Conservation (phyloP, 2,113 vertebrate species). For the Cairina moschata region DNA sequence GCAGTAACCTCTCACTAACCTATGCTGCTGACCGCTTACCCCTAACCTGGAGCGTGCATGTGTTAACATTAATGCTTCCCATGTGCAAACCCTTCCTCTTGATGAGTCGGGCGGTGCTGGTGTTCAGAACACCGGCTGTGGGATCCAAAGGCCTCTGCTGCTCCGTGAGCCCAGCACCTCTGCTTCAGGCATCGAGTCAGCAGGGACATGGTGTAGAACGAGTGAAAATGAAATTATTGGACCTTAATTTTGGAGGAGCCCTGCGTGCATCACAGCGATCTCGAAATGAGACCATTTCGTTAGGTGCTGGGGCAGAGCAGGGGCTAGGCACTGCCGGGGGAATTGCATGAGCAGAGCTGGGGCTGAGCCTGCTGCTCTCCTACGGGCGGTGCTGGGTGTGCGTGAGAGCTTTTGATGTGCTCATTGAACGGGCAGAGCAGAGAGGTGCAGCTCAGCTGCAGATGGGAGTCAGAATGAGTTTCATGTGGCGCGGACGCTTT, state of each 20-base stretch:
- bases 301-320: neutral
- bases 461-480: neutral
- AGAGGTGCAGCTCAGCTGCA: neutral
- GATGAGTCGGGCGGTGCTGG: neutral
- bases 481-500: neutral
- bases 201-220: neutral
- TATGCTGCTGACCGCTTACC: neutral
- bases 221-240: neutral
- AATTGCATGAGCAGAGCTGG: neutral
- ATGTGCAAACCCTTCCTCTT: neutral
- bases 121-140: rapidly evolving
- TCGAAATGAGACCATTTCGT: neutral
- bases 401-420: neutral
- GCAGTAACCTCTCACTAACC: neutral
- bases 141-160: neutral
- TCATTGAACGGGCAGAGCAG: rapidly evolving
- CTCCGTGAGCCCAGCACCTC: neutral
- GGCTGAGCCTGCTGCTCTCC: rapidly evolving
- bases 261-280: rapidly evolving
- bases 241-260: neutral
- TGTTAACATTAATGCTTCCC: neutral
- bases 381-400: neutral
- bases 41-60: neutral
- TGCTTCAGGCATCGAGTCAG: neutral
- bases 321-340: rapidly evolving